phyloP scores from a whole-genome alignment of 2,888 invertebrate species.

The Drosophila quinaria region DNA sequence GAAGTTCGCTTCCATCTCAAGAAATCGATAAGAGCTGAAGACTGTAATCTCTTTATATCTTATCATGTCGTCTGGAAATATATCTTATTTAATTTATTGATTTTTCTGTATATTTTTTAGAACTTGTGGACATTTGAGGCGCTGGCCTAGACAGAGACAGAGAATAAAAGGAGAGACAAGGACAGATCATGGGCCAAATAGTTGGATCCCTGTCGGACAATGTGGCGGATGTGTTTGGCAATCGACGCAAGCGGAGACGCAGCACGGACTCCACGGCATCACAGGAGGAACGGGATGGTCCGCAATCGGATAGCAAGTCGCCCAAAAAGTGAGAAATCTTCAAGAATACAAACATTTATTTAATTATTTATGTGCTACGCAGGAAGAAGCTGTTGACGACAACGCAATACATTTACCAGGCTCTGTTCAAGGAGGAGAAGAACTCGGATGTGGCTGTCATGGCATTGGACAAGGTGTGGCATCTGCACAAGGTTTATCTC shows the following conservation, averaged over 20 bases:
- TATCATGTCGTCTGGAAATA: background rate
- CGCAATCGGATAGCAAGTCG: conserved; percentile 82
- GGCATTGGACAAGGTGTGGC: conserved; percentile 90
- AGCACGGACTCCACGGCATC: conserved; percentile 70
- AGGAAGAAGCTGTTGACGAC: conserved; percentile 90
- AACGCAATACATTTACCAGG: conserved; percentile 92
- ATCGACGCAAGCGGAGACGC: conserved; percentile 87
- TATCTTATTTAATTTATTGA: background rate
- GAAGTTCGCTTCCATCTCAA: background rate
- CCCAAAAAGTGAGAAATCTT: conserved; percentile 87
- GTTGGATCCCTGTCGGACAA: conserved; percentile 84
- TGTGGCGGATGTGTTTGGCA: conserved; percentile 86
- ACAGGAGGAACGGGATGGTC: conserved; percentile 84
- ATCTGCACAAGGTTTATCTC: conserved; percentile 92
- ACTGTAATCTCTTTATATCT: conserved; percentile 1
- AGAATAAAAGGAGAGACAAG: background rate
- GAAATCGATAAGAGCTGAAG: conserved; percentile 12
- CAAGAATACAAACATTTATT: background rate
- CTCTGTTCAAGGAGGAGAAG: conserved; percentile 91
- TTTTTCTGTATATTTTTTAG: conserved; percentile 6
- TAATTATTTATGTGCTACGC: conserved; percentile 32
- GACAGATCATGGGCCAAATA: conserved; percentile 86
- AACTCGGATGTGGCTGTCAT: conserved; percentile 91
- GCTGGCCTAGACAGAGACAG: background rate
- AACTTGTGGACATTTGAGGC: background rate